These are phyloP conservation scores for Charina bottae DNA, from an alignment of 2,113 vertebrate genomes.

Conservation along the genomic window DNA sequence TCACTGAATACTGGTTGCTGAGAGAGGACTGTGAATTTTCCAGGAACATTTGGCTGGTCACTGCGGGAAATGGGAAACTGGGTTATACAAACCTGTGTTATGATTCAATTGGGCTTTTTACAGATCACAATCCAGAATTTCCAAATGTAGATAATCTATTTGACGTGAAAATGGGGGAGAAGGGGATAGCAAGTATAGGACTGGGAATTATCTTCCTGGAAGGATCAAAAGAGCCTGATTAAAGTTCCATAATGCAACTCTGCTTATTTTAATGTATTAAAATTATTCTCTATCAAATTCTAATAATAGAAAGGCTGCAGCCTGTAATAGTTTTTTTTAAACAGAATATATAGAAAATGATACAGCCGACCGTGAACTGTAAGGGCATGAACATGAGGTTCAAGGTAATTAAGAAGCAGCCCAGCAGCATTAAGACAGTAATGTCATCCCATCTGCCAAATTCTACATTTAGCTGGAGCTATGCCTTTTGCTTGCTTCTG, in stretches of 20 bases:
- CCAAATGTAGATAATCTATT: neutral
- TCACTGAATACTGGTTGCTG: neutral
- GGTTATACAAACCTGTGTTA: neutral
- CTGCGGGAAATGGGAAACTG: neutral
- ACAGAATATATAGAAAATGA: conserved; percentile 17
- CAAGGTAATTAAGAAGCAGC: conserved; percentile 80
- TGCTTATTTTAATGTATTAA: neutral
- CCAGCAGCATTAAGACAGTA: conserved; percentile 60
- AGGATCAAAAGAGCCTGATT: neutral
- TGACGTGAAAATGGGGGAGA: neutral
- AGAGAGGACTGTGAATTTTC: neutral
- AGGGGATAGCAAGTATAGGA: neutral
- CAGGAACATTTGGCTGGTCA: neutral
- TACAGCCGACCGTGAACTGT: conserved; percentile 9
- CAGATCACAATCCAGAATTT: neutral
- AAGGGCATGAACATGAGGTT: conserved; percentile 64
- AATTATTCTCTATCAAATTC: neutral
- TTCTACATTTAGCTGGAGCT: conserved; percentile 67
- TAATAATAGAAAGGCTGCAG: neutral
- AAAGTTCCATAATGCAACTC: neutral
- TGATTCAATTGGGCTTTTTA: neutral
- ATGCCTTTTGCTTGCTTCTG: conserved; percentile 75
- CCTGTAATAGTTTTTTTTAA: neutral
- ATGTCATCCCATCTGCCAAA: conserved; percentile 79
- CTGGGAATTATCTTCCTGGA: neutral